Evolutionary conservation across 1,140 invertebrate genomes (phyloP).

Genomic region (Pteromalus puparum): DNA sequence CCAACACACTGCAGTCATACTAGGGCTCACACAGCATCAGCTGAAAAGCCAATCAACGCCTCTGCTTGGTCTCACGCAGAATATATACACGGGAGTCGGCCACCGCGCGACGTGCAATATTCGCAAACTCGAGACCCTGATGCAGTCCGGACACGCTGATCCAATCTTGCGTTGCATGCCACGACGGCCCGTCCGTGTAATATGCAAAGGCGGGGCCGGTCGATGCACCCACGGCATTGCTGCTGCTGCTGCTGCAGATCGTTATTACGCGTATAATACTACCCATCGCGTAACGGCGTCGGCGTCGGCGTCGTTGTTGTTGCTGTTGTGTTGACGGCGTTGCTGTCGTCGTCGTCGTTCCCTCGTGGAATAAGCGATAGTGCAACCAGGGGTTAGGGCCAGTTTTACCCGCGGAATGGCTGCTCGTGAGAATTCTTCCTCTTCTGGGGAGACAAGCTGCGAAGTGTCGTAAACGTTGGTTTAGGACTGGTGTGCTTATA

Average conservation of each 20-base stretch:
- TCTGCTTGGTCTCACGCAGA: not conserved
- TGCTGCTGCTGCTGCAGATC: not conserved
- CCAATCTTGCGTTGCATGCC: conserved; percentile 21
- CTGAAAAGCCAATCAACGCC: conserved; percentile 24
- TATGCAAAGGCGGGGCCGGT: not conserved
- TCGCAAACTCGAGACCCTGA: conserved; percentile 10
- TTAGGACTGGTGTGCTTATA: not conserved
- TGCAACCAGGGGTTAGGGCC: not conserved
- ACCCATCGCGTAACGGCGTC: too few relatives aligned
- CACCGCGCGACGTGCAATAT: conserved; percentile 21
- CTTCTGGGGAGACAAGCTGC: not conserved
- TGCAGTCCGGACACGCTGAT: conserved; percentile 17
- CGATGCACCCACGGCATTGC: not conserved
- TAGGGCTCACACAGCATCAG: not conserved
- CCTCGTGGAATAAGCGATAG: not conserved
- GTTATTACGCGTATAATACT: too few relatives aligned
- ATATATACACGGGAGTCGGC: not conserved
- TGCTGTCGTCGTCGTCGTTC: not conserved
- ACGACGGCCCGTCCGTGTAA: not conserved
- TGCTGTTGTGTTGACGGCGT: not conserved
- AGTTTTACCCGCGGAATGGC: not conserved
- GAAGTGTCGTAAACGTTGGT: not conserved
- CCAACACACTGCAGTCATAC: not conserved
- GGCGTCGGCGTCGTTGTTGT: not conserved
- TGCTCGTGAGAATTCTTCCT: not conserved